A percentile compares a stretch with the other conserved stretches of the same genome.
Evolutionary conservation across 2,113 vertebrate species (phyloP).

Genomic region (Brachyistius frenatus): DNA sequence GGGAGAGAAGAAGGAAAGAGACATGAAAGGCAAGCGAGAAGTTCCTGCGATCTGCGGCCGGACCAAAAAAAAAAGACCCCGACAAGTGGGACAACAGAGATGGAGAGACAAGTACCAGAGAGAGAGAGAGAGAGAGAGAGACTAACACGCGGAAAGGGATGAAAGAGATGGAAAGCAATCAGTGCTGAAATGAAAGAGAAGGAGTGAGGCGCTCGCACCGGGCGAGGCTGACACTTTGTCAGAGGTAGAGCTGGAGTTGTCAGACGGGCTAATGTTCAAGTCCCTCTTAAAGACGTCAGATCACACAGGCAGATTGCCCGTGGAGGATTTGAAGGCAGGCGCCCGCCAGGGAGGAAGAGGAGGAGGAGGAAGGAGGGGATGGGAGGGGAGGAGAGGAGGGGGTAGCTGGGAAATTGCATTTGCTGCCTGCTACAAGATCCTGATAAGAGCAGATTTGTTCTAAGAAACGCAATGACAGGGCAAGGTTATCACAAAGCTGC

Average conservation of each 20-base stretch:
- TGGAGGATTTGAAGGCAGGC: conserved; percentile 75
- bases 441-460: conserved; percentile 85
- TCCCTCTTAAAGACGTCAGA: conserved; percentile 83
- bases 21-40: conserved; percentile 15
- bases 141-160: conserved; percentile 49
- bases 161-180: conserved; percentile 65
- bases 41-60: conserved; percentile 51
- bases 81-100: conserved; percentile 28
- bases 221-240: conserved; percentile 65
- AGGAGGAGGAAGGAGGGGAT: too few species aligned
- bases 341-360: conserved; percentile 38
- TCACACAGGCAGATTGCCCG: conserved; percentile 80
- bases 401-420: conserved; percentile 79
- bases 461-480: conserved; percentile 83
- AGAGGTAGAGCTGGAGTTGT: conserved; percentile 66
- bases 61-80: conserved; percentile 16
- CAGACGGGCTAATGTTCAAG: conserved; percentile 80
- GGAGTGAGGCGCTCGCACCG: conserved; percentile 27
- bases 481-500: conserved; percentile 82
- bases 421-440: conserved; percentile 81
- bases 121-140: conserved; percentile 27
- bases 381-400: too few species aligned
- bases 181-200: conserved; percentile 36
- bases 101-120: conserved; percentile 13
- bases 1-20: neutral